Percentiles rank a stretch among this genome's conserved stretches.
Evolutionary conservation across 2,797 vertebrate species (phyloP).

Genomic region (Acropternis orthonyx): DNA sequence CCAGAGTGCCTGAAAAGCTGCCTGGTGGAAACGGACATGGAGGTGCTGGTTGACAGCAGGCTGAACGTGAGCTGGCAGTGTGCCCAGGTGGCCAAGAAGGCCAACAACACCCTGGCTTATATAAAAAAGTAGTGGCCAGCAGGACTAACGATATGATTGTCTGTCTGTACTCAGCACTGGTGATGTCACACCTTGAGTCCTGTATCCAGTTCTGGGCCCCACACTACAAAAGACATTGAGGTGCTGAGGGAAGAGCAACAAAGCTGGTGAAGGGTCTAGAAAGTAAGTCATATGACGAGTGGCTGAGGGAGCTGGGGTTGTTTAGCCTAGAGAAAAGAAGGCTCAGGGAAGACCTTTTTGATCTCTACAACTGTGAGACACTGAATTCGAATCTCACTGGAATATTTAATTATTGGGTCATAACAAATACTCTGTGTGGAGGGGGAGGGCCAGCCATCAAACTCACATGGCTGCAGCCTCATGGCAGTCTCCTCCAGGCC

Average conservation of each 20-base stretch:
- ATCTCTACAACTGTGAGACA: too few species aligned
- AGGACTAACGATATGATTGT: neutral
- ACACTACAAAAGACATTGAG: neutral
- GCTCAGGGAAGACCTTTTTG: too few species aligned
- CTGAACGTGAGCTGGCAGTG: neutral
- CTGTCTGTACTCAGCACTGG: accelerated
- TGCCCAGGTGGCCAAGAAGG: neutral
- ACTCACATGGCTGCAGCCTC: too few species aligned
- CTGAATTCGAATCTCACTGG: too few species aligned
- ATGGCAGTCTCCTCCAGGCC: too few species aligned
- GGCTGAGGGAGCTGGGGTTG: neutral
- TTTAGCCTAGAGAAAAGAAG: neutral
- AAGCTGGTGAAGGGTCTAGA: neutral
- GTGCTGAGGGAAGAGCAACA: too few species aligned
- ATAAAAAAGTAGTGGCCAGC: neutral
- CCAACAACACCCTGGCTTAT: accelerated
- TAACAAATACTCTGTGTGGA: too few species aligned
- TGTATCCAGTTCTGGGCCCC: neutral
- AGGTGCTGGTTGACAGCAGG: accelerated
- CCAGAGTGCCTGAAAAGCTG: neutral
- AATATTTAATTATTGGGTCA: too few species aligned
- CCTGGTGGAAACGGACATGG: neutral
- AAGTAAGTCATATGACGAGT: neutral
- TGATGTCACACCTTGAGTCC: neutral
- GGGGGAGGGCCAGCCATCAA: too few species aligned